Evolutionary conservation across 2,113 vertebrate species (phyloP), one percentile per base, ranked within the genome.

Genomic region (Synodontis membranacea): DNA sequence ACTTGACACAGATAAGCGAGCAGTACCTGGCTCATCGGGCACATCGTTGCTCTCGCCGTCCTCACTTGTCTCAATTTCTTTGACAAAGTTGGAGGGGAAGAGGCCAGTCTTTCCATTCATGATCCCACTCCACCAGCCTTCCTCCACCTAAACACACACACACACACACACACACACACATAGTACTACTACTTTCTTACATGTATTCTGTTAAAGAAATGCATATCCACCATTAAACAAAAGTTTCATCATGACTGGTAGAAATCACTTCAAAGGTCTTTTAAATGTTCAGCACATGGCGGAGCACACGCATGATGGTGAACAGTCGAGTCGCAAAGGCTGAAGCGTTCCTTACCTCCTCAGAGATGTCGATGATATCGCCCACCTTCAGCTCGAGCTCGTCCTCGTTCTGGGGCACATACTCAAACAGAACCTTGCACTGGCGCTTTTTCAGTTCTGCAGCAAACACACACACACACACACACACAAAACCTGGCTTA

Each of bases 61-160:
- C 62, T 96, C 96, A 0, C 66, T 39, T 5, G 86, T 12, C 1
- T 98, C 97, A 74, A 97, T 25, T 90, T 99, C 97, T 94, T 97
- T 98, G 83, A 99, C 97, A 80, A 98, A 99, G 93, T 99, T 99
- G 44, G 97, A 99, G 37, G 97, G 97, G 86, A 99, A 99, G 25
- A 99, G 90, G 23, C 97, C 98, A 21, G 91, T 89, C 87, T 96
- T 98, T 82, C 95, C 95, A 86, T 96, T 96, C 37, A 95, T 75
- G 8, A 25, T 93, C 89, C 98, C 98, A 75, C 86, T 98, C 97
- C 98, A 98, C 98, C 98, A 99, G 82, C 98, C 98, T 88, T 99
- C 98, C 90, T 99, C 98, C n/a, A 98, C 96, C 98, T 99, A 86
- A 8, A 70, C 3, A 28, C 60, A 88, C 52, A 82, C 62, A 54